These are phyloP conservation scores for Drosophila greeni DNA, from an alignment of 2,888 invertebrate species.

Conservation along the genomic window DNA sequence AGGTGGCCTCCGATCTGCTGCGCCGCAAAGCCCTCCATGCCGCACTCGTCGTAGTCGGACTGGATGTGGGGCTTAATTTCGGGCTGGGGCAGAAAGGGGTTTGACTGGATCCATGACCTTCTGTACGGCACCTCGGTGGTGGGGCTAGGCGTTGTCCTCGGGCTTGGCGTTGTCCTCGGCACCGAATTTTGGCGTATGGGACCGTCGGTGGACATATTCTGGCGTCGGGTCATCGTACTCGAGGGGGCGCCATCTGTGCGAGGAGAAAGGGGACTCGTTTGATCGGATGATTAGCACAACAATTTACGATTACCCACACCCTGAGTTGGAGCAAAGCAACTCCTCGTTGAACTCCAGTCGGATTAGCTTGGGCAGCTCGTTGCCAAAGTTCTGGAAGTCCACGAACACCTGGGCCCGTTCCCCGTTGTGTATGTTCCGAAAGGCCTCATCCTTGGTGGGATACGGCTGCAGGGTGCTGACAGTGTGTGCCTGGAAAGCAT, in stretches of 20 bases:
- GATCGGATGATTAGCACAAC: not conserved
- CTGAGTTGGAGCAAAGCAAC: conserved; percentile 39
- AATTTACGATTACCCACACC: conserved; percentile 48
- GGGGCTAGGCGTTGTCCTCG: too few species aligned
- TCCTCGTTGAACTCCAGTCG: conserved; percentile 45
- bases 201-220: conserved; percentile 19
- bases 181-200: conserved; percentile 1
- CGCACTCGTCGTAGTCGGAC: conserved; percentile 50
- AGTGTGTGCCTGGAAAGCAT: conserved; percentile 30
- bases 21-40: conserved; percentile 56
- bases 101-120: too few species aligned
- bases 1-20: conserved; percentile 59
- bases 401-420: conserved; percentile 45
- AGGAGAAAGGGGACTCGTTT: too few species aligned
- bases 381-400: conserved; percentile 33
- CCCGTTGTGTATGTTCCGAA: conserved; percentile 44
- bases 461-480: conserved; percentile 44
- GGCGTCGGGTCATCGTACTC: conserved; percentile 43
- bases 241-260: conserved; percentile 46
- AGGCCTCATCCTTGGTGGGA: conserved; percentile 41
- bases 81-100: not conserved
- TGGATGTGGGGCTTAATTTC: conserved; percentile 1
- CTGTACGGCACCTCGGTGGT: too few species aligned
- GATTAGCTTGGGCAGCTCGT: conserved; percentile 54
- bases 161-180: not conserved